phyloP scores from a whole-genome alignment of 2,888 invertebrate species.

The Synergus itoensis region DNA sequence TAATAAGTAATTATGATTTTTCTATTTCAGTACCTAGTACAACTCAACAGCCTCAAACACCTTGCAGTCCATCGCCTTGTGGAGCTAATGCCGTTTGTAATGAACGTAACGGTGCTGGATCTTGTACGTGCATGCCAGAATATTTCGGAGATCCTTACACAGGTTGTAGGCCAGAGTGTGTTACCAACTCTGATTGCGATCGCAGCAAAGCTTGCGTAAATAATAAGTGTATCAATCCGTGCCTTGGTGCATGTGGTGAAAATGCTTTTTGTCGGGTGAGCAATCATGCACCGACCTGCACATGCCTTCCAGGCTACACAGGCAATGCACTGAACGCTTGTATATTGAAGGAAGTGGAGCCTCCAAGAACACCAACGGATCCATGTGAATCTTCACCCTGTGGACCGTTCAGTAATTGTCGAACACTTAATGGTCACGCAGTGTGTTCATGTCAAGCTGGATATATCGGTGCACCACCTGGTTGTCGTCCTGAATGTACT shows the following conservation, averaged over 20 bases:
- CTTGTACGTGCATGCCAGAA: slow-evolving; percentile 89
- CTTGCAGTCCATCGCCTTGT: slow-evolving; percentile 92
- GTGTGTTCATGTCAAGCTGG: slow-evolving; percentile 89
- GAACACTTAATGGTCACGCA: slow-evolving; percentile 87
- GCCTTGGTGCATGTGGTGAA: slow-evolving; percentile 89
- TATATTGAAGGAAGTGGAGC: slow-evolving; percentile 56
- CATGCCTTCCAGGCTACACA: slow-evolving; percentile 87
- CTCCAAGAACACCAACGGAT: slow-evolving; percentile 74
- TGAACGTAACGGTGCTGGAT: slow-evolving; percentile 89
- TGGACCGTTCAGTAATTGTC: slow-evolving; percentile 90
- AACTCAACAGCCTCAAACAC: slow-evolving; percentile 83
- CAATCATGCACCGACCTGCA: slow-evolving; percentile 91
- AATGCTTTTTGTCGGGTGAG: slow-evolving; percentile 89
- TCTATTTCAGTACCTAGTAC: slow-evolving; percentile 78
- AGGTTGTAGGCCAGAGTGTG: slow-evolving; percentile 92
- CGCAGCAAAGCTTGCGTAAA: slow-evolving; percentile 88
- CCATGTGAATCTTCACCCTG: slow-evolving; percentile 92
- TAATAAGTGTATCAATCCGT: slow-evolving; percentile 92
- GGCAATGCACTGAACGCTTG: slow-evolving; percentile 85
- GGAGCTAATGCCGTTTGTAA: slow-evolving; percentile 92
- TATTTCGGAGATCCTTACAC: slow-evolving; percentile 93
- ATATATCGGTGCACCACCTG: slow-evolving; percentile 88
- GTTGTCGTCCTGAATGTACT: slow-evolving; percentile 90
- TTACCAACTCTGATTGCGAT: slow-evolving; percentile 89
- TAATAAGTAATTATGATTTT: background rate